phyloP scores from a whole-genome alignment of 2,888 invertebrate species.

The Apotomis betuletana region DNA sequence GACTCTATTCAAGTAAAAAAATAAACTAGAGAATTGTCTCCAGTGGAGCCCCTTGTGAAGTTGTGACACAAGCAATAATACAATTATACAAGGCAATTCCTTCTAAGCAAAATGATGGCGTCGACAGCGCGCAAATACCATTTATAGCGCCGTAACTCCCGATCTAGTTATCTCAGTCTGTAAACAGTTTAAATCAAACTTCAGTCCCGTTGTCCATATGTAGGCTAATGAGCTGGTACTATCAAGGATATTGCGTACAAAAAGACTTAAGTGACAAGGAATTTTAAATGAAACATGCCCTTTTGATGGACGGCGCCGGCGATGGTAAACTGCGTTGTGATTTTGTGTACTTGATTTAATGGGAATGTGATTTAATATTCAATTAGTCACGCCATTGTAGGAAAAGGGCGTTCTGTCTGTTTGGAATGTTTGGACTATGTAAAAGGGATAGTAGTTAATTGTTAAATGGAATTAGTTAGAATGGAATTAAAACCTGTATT shows the following conservation, averaged over 20 bases:
- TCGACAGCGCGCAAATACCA: slow-evolving; percentile 23
- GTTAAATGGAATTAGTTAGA: too few species aligned
- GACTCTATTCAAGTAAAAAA: too few species aligned
- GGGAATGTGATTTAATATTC: slow-evolving; percentile 33
- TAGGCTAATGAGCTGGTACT: slow-evolving; percentile 29
- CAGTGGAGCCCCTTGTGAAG: too few species aligned
- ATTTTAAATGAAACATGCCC: not conserved
- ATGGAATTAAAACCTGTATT: too few species aligned
- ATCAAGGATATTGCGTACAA: slow-evolving; percentile 6
- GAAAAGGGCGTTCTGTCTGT: slow-evolving; percentile 5
- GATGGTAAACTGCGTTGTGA: slow-evolving; percentile 28
- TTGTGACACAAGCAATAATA: not conserved
- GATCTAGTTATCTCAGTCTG: slow-evolving; percentile 16
- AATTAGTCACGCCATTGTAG: slow-evolving; percentile 30
- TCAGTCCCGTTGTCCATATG: slow-evolving; percentile 25
- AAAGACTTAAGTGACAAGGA: not conserved
- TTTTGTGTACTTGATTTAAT: slow-evolving; percentile 30
- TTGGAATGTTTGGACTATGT: not conserved
- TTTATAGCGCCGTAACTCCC: slow-evolving; percentile 20
- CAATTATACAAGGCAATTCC: not conserved
- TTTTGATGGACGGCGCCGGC: not conserved
- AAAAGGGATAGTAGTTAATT: not conserved
- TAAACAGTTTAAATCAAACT: slow-evolving; percentile 20
- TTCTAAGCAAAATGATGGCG: slow-evolving; percentile 7
- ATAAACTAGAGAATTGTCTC: too few species aligned